A percentile compares a stretch with the other conserved stretches of the same genome.
Conservation (phyloP, 2,113 vertebrate species). For the Platanista minor region DNA sequence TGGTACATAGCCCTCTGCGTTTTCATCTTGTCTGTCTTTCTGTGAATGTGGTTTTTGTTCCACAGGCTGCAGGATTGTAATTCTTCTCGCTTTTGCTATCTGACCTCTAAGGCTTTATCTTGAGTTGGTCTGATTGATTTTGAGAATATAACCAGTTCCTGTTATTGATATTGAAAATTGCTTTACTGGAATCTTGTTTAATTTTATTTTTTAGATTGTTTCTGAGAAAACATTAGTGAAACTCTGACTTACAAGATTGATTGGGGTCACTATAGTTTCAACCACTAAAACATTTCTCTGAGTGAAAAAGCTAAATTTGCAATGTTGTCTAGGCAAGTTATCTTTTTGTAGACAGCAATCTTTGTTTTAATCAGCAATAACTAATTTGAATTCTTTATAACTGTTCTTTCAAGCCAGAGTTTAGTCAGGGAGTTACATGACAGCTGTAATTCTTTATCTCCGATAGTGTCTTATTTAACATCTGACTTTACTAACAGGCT, state of each 20-base stretch:
- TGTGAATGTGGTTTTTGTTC: no score
- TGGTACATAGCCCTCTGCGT: no score
- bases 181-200: background rate
- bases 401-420: background rate
- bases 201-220: background rate
- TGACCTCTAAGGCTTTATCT: background rate
- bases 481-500: slow-evolving; percentile 82
- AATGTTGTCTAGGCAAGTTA: background rate
- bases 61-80: no score
- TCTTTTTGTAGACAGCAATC: background rate
- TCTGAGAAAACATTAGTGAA: slow-evolving; percentile 1
- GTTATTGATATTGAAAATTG: background rate
- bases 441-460: background rate
- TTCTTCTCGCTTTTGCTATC: no score
- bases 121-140: background rate
- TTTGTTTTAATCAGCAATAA: slow-evolving; percentile 4
- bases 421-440: background rate
- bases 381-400: background rate
- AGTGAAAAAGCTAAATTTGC: background rate
- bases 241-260: background rate
- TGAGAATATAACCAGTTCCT: background rate
- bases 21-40: no score
- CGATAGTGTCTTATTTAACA: background rate
- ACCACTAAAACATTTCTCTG: background rate
- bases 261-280: background rate